Evolutionary conservation across 2,113 vertebrate genomes (phyloP).

Genomic region (Pardalotus punctatus): DNA sequence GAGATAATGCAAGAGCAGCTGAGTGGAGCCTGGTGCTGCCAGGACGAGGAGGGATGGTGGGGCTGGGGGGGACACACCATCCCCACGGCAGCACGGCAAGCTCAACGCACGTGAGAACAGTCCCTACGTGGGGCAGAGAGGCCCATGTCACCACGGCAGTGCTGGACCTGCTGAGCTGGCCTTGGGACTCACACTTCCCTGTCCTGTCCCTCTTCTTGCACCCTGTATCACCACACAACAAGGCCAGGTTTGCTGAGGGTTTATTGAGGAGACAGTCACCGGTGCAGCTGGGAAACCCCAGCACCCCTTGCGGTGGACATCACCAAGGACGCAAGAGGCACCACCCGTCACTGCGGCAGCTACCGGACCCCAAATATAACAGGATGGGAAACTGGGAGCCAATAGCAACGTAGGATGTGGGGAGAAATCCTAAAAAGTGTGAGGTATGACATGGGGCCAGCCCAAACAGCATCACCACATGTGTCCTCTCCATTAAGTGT

Average conservation of each 20-base stretch:
- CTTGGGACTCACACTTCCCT: neutral
- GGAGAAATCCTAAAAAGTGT: neutral
- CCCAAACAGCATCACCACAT: neutral
- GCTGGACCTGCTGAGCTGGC: neutral
- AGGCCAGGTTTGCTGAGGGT: neutral
- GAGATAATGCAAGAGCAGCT: neutral
- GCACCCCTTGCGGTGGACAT: too few species aligned
- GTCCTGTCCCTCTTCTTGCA: neutral
- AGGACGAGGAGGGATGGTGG: rapidly evolving
- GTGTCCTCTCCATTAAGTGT: neutral
- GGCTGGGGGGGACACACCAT: neutral
- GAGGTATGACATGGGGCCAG: neutral
- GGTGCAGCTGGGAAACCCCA: neutral
- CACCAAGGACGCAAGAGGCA: neutral
- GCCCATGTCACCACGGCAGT: rapidly evolving
- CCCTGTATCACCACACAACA: neutral
- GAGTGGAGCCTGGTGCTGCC: neutral
- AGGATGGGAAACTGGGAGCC: neutral
- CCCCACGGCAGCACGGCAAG: neutral
- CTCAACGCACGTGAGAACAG: neutral
- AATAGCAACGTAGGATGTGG: neutral
- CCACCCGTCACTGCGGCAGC: neutral
- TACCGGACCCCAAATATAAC: neutral
- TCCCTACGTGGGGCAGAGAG: rapidly evolving
- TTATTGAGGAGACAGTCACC: neutral